Base-by-base conservation (phyloP, 2,888 invertebrate genomes). In the Tetranychus truncatus region DNA sequence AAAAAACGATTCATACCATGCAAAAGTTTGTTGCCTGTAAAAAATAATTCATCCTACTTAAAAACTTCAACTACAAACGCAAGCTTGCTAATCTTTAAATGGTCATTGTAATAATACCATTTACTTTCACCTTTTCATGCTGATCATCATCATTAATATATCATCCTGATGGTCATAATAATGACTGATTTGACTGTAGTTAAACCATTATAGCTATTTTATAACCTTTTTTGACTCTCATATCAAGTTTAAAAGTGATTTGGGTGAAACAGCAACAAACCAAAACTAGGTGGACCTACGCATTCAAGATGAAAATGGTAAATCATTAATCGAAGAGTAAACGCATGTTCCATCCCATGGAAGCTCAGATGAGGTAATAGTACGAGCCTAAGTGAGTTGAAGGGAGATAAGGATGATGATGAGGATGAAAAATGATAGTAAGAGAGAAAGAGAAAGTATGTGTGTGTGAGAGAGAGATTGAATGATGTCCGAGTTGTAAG, bases 321-420 rank as follows among this genome's bases (percentile, higher is more conserved):
- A 55, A 55, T 55, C 55, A 55, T 55, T 55, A 55, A 55, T 55
- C 55, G 55, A 55, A 15, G 15, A 55, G 55, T 55, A 55, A 55
- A 55, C 55, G 55, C 55, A 55, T 55, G 55, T 55, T 55, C 55
- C 55, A 55, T 55, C 55, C 55, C 55, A 55, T 55, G 55, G 55
- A 55, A 55, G 55, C 55, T 55, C 55, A 55, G 55, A 55, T 15
- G 34, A 55, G 15, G 55, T 55, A 15, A 55, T 9, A 15, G 55
- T 55, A 15, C 55, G 15, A 9, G 15, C 6, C 9, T 9, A 55
- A 15, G 55, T 55, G 15, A 55, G 15, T 55, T 55, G 6, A 55
- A 55, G 55, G 9, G 55, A 55, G 55, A 15, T 15, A 55, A 55
- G 55, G 34, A 34, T 34, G 34, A 34, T 34, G 34, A 34, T 34